Evolutionary conservation across 2,113 vertebrate species (phyloP).

Genomic region (Bombycilla garrulus): DNA sequence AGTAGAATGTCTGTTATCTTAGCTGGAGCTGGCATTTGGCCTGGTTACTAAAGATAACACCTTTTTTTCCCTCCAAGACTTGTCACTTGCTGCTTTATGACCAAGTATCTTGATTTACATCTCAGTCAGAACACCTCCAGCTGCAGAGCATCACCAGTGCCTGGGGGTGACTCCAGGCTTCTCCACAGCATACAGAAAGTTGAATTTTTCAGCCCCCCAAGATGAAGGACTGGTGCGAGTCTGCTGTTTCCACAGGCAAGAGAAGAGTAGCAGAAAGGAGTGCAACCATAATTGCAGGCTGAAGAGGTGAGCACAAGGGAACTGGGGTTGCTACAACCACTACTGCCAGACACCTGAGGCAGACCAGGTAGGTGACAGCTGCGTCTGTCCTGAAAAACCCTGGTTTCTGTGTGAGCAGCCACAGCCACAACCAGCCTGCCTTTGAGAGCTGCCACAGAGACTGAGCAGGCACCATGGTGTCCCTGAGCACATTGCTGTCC

Average conservation of each 20-base stretch:
- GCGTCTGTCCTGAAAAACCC: neutral
- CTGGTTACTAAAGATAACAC: conserved; percentile 55
- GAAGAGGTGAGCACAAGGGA: neutral
- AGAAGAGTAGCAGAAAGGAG: neutral
- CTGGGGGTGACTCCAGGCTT: neutral
- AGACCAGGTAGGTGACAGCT: neutral
- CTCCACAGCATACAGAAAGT: neutral
- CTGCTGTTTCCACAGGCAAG: neutral
- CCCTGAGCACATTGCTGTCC: neutral
- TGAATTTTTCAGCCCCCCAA: neutral
- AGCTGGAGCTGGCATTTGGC: conserved; percentile 56
- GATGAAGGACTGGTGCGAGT: neutral
- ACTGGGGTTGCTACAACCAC: neutral
- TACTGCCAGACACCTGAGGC: neutral
- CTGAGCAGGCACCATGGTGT: fast-evolving
- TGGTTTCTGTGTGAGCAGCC: neutral
- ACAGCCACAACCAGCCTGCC: neutral
- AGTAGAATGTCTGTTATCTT: conserved; percentile 63
- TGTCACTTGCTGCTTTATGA: conserved; percentile 38
- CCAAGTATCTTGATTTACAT: conserved; percentile 30
- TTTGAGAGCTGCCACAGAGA: neutral
- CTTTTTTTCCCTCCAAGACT: conserved; percentile 1
- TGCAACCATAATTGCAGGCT: neutral
- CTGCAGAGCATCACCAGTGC: neutral
- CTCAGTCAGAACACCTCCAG: conserved; percentile 8